Evolutionary conservation across 2,113 vertebrate species (phyloP).

Genomic region (Parotia lawesii): DNA sequence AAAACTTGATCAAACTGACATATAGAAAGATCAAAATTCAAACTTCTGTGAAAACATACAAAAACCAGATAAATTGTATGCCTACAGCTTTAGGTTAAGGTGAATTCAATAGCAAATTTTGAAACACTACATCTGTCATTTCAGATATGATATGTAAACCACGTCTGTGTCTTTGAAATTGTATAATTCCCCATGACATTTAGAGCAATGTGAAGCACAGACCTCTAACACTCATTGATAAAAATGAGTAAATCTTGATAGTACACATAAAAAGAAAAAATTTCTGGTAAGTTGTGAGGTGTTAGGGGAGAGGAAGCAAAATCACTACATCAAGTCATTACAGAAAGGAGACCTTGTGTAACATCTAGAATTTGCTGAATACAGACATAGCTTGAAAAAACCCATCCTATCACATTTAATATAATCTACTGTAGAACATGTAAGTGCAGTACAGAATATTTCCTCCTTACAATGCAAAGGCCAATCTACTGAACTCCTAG

Average conservation of each 20-base stretch:
- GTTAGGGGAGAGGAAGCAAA: neutral
- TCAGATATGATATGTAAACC: neutral
- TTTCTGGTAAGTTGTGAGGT: neutral
- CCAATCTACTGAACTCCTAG: neutral
- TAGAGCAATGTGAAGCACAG: neutral
- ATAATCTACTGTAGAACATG: neutral
- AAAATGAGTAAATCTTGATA: neutral
- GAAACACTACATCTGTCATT: neutral
- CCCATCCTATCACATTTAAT: neutral
- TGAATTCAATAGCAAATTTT: neutral
- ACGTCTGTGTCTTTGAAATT: neutral
- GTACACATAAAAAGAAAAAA: neutral
- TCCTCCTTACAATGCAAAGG: neutral
- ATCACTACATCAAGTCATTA: neutral
- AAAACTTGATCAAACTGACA: neutral
- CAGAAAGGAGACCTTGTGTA: neutral
- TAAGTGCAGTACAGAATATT: neutral
- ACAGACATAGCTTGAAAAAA: neutral
- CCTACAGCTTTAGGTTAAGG: neutral
- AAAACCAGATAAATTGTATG: neutral
- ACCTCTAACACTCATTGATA: neutral
- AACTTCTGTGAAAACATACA: neutral
- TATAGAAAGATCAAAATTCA: neutral
- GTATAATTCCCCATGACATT: neutral
- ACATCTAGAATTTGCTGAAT: neutral